Conservation (phyloP, 53 echinoderm and acorn worm species). For the Mesocentrotus franciscanus region DNA sequence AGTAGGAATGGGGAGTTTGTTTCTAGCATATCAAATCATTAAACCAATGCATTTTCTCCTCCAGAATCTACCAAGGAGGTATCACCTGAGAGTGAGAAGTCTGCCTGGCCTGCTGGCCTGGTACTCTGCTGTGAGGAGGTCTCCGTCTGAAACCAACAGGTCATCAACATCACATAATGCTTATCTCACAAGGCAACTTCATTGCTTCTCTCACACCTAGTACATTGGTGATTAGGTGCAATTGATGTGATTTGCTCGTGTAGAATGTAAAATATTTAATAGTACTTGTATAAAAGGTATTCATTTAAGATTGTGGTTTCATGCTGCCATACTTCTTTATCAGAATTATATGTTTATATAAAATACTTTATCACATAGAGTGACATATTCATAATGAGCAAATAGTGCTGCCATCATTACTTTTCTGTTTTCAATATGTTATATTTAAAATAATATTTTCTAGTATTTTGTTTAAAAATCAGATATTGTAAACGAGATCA, state of each 20-base stretch:
- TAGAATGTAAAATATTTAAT: background rate
- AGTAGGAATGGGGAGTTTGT: background rate
- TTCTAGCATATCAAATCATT: background rate
- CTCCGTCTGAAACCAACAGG: background rate
- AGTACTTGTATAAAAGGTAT: background rate
- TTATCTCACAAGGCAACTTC: too few species aligned
- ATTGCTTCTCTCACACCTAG: too few species aligned
- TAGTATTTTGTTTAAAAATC: too few species aligned
- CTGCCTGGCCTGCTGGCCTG: conserved; percentile 41
- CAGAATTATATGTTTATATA: background rate
- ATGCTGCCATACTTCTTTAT: background rate
- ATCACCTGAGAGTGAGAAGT: background rate
- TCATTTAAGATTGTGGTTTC: background rate
- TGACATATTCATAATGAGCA: too few species aligned
- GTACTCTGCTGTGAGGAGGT: conserved; percentile 52
- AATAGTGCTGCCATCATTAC: too few species aligned
- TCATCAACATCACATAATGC: background rate
- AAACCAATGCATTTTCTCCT: background rate
- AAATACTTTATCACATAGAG: background rate
- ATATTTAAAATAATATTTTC: background rate
- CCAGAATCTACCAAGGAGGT: conserved; percentile 40
- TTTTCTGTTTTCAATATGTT: background rate
- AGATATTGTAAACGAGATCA: background rate
- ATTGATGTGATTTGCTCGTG: background rate
- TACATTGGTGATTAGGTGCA: too few species aligned